Conservation (phyloP, 2,797 vertebrate genomes). For the Rhynchotus rufescens region DNA sequence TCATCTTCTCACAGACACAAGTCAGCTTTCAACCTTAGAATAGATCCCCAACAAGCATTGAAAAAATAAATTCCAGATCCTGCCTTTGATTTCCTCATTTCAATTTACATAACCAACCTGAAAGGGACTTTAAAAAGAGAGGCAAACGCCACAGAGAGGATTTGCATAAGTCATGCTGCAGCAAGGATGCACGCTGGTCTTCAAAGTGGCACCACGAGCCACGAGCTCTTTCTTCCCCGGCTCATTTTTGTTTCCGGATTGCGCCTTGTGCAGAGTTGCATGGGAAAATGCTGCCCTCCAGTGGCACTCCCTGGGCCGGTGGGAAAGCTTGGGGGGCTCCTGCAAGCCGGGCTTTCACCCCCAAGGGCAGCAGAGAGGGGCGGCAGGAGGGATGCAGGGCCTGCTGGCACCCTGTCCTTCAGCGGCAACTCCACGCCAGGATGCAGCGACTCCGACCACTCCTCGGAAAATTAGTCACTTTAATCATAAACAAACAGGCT, state of each 20-base stretch:
- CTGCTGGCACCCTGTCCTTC: not conserved
- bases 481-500: not conserved
- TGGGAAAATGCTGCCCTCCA: conserved; percentile 71
- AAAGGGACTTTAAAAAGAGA: not conserved
- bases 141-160: not conserved
- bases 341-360: not conserved
- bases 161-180: conserved; percentile 21
- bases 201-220: not conserved
- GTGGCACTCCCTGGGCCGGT: conserved; percentile 5
- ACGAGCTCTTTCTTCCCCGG: not conserved
- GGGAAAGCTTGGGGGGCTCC: not conserved
- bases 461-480: not conserved
- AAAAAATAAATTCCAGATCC: not conserved
- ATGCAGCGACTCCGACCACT: not conserved
- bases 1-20: not conserved
- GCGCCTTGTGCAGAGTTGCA: not conserved
- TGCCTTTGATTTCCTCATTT: conserved; percentile 18
- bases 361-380: not conserved
- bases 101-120: not conserved
- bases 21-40: not conserved
- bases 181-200: not conserved
- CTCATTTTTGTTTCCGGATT: not conserved
- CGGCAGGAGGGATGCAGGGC: not conserved
- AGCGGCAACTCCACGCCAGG: not conserved
- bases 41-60: not conserved